Base-by-base conservation (phyloP, 2,113 vertebrate genomes). In the Erythrolamprus reginae region DNA sequence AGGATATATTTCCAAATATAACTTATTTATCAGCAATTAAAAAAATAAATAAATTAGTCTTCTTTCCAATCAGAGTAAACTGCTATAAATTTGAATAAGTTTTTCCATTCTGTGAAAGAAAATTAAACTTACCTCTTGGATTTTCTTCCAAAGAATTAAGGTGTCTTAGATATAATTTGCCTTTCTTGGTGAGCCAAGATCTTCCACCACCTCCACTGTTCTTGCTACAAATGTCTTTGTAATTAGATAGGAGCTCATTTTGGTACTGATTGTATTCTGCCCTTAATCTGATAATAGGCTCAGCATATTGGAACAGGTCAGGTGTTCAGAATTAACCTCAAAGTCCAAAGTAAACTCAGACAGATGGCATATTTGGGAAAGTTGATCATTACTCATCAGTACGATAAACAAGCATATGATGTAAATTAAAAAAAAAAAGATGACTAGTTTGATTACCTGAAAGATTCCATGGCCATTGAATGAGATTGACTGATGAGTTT, bases 241-340 rank as follows among this genome's bases (percentile, higher is more conserved):
- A 48, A 88, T 88, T 83, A 50, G 0, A 4, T 50, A 58, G 84
- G 26, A 58, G 21, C 0, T 0, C 10, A n/a, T n/a, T 91, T 2
- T 84, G 61, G 28, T 93, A 87, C 94, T 91, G 95, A 96, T 84
- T 95, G 95, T 95, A 94, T 94, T 93, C 55, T 90, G 84, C 88
- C 84, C 85, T 92, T 96, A 95, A 96, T 94, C 96, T 94, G 95
- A 93, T 96, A 96, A 96, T 92, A 42, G 93, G 93, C 94, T 96
- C 94, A 95, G 88, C 47, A 0, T 70, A 65, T 51, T 95, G 94
- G 77, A 96, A 91, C 94, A 45, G 94, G 91, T 95, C 95, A 96
- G 93, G 95, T 95, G 95, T 93, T 42, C 87, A 84, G 94, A 86
- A 95, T 96, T 95, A 96, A 55, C 95, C 94, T 85, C 50, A 87